Conservation (phyloP, 2,113 vertebrate species). For the Hypanus sabinus region DNA sequence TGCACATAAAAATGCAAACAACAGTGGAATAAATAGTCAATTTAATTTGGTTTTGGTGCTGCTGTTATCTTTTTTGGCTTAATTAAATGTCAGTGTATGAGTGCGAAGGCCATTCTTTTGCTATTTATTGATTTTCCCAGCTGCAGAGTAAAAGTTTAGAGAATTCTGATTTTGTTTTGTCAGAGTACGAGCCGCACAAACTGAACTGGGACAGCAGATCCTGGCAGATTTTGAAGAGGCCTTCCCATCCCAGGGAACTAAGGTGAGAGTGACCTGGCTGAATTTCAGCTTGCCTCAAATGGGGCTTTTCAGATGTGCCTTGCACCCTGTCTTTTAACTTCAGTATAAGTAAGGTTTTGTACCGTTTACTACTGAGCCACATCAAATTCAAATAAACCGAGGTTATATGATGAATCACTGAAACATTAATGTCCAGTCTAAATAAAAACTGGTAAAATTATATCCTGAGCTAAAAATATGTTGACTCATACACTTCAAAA, state of each 20-base stretch:
- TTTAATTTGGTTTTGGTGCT: background rate
- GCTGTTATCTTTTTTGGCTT: background rate
- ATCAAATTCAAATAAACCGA: background rate
- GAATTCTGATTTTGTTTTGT: conserved; percentile 40
- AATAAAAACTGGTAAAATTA: background rate
- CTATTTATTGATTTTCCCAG: conserved; percentile 6
- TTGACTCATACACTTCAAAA: background rate
- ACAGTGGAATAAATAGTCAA: background rate
- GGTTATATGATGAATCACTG: background rate
- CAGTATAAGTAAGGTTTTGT: background rate
- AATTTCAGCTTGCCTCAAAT: background rate
- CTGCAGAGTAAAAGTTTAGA: background rate
- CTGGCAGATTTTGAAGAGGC: conserved; percentile 94
- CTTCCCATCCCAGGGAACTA: conserved; percentile 88
- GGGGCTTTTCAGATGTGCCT: background rate
- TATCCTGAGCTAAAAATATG: background rate
- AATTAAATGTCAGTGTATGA: background rate
- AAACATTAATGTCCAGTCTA: background rate
- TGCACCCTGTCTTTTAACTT: background rate
- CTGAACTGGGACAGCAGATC: conserved; percentile 91
- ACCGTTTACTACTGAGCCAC: background rate
- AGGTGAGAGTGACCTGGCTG: conserved; percentile 60
- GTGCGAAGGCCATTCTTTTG: background rate
- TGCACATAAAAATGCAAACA: too few species aligned
- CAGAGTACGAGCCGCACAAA: conserved; percentile 92